Evolutionary conservation across 2,113 vertebrate species (phyloP), one percentile per base, ranked within the genome.

Genomic region (Malurus melanocephalus): DNA sequence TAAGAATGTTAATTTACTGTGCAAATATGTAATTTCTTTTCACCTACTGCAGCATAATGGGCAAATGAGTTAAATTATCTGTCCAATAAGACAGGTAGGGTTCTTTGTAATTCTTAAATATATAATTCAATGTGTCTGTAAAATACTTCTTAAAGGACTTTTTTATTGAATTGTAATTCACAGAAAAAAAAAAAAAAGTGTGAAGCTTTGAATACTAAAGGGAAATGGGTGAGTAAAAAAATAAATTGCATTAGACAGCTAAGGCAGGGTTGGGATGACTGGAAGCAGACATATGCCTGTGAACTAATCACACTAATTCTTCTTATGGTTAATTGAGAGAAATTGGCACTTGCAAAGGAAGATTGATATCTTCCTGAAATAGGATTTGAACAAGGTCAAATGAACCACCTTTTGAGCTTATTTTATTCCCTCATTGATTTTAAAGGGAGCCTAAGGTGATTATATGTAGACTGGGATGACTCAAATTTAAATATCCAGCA

Each of bases 241-340:
- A 62, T 62, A 51, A 69, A 83, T 88, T 88, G 15, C 30, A 27
- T 7, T 52, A 60, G 76, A 71, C 61, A 72, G 48, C 43, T 80
- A 49, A 17, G 6, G 28, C 46, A 9, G 11, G 21, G 52, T 67
- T 67, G n/a, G 17, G 56, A 45, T 80, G 52, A 59, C 18, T 67
- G 27, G 35, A 90, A 90, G 69, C 40, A 87, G 56, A 75, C 78
- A 60, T 84, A 80, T 75, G 69, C 30, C 53, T 67, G 30, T n/a
- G 35, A 86, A 30, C 30, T 86, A 86, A 83, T 86, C 22, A 48
- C 57, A 56, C 52, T 90, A 87, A 80, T 64, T 64, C 68, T 86
- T 85, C 78, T 69, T 55, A 61, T 30, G 32, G 56, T 33, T 94
- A 93, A 92, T 80, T 78, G 66, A 75, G 40, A 90, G 61, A 92